Evolutionary conservation across 2,888 invertebrate species (phyloP).

Genomic region (Electrophaes corylata): DNA sequence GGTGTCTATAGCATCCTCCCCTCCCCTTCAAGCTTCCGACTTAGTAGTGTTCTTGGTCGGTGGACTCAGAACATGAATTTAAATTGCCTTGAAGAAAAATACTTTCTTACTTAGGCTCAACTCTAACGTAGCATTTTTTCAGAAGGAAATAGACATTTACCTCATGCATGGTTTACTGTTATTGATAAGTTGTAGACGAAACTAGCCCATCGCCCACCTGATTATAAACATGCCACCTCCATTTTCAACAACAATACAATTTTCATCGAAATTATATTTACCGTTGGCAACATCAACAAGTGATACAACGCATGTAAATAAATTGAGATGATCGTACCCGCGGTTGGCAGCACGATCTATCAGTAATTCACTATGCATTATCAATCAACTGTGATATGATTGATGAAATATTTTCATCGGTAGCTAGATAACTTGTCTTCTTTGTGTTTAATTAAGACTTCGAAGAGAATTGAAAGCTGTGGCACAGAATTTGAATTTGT

Average conservation of each 20-base stretch:
- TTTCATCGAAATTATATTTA: conserved; percentile 56
- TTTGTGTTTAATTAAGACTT: conserved; percentile 80
- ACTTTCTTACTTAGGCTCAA: too few relatives aligned
- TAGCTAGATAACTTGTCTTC: conserved; percentile 81
- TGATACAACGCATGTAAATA: conserved; percentile 82
- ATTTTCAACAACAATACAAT: conserved; percentile 4
- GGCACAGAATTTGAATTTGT: background rate
- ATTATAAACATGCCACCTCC: conserved; percentile 24
- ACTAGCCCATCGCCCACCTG: too few relatives aligned
- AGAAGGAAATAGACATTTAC: too few relatives aligned
- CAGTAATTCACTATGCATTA: conserved; percentile 65
- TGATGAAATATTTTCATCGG: conserved; percentile 80
- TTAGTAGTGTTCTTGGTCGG: too few relatives aligned
- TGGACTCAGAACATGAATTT: too few relatives aligned
- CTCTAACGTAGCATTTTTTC: too few relatives aligned
- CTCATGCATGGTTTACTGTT: too few relatives aligned
- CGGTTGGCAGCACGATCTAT: conserved; percentile 76
- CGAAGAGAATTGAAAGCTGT: conserved; percentile 20
- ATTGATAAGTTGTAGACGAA: too few relatives aligned
- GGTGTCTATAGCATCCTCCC: too few relatives aligned
- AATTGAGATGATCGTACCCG: conserved; percentile 77
- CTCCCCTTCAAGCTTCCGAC: too few relatives aligned
- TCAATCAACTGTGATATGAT: conserved; percentile 80
- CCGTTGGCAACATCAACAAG: conserved; percentile 79
- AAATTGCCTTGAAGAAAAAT: too few relatives aligned